Evolutionary conservation across 92 coral and sea anemone species (phyloP).

Genomic region (Galaxea fascicularis): DNA sequence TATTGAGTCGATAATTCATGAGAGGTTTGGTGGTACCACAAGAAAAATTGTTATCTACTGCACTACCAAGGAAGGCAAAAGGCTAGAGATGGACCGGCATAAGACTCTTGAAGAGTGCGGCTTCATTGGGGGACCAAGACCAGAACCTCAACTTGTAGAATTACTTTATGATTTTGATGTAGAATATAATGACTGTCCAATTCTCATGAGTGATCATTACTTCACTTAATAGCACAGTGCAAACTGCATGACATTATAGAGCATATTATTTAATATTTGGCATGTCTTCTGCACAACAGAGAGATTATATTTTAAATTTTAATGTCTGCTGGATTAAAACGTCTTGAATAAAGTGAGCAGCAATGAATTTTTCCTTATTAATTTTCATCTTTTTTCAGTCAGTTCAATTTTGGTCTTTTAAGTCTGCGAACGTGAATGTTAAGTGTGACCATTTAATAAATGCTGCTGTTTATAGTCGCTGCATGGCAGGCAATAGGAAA

Average conservation of each 20-base stretch:
- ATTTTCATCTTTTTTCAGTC: no score
- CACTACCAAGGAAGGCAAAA: conserved; percentile 78
- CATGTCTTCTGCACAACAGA: no score
- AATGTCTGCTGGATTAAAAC: no score
- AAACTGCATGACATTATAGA: no score
- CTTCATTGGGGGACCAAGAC: conserved; percentile 88
- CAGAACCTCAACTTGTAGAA: conserved; percentile 90
- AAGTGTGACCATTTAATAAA: no score
- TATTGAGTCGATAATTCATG: conserved; percentile 69
- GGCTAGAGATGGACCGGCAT: conserved; percentile 80
- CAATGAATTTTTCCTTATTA: no score
- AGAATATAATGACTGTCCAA: conserved; percentile 94
- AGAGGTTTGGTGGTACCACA: conserved; percentile 90
- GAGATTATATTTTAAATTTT: no score
- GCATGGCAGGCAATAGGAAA: no score
- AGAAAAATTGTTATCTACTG: conserved; percentile 82
- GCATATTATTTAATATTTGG: not conserved
- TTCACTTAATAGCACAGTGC: conserved; percentile 48
- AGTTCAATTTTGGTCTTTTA: no score
- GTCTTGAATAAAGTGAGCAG: no score
- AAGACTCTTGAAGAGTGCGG: conserved; percentile 89
- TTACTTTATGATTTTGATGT: conserved; percentile 91
- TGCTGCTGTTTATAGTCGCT: no score
- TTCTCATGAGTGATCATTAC: conserved; percentile 96
- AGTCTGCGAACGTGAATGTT: no score